Conservation (phyloP, 2,113 vertebrate genomes). For the Ictalurus furcatus region DNA sequence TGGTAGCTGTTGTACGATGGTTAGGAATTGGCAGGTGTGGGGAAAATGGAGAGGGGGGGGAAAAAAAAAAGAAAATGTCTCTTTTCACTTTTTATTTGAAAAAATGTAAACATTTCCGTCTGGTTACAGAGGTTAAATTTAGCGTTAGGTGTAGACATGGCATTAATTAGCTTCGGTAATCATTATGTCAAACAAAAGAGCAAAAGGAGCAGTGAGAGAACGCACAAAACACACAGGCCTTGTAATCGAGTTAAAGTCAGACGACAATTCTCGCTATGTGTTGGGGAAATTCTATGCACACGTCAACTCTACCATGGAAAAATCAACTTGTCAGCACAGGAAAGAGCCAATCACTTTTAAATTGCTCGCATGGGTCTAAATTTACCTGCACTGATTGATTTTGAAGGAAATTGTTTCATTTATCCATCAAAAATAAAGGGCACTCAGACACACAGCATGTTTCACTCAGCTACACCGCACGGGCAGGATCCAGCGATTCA, state of each 20-base stretch:
- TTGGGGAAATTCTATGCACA: not conserved
- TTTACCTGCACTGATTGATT: conserved; percentile 17
- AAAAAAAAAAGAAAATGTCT: not conserved
- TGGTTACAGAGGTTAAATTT: not conserved
- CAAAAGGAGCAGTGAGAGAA: conserved; percentile 47
- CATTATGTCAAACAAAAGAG: conserved; percentile 29
- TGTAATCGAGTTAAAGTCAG: not conserved
- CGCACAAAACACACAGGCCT: conserved; percentile 39
- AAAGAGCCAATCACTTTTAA: conserved; percentile 22
- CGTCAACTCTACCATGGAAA: conserved; percentile 4
- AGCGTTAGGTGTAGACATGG: conserved; percentile 1
- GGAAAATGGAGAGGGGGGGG: not conserved
- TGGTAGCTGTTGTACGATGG: not conserved
- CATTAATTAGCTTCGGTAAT: not conserved
- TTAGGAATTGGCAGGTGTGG: not conserved
- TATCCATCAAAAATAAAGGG: conserved; percentile 64
- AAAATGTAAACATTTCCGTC: not conserved
- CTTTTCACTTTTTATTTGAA: not conserved
- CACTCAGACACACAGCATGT: conserved; percentile 62
- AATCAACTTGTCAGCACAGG: conserved; percentile 27
- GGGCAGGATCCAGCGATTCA: not conserved
- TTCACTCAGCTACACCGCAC: conserved; percentile 47
- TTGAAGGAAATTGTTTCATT: conserved; percentile 25
- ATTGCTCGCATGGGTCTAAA: not conserved
- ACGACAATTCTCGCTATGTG: not conserved